A percentile compares a stretch with the other conserved stretches of the same genome.
phyloP scores from a whole-genome alignment of 2,888 invertebrate species.

The Petrolisthes cinctipes region DNA sequence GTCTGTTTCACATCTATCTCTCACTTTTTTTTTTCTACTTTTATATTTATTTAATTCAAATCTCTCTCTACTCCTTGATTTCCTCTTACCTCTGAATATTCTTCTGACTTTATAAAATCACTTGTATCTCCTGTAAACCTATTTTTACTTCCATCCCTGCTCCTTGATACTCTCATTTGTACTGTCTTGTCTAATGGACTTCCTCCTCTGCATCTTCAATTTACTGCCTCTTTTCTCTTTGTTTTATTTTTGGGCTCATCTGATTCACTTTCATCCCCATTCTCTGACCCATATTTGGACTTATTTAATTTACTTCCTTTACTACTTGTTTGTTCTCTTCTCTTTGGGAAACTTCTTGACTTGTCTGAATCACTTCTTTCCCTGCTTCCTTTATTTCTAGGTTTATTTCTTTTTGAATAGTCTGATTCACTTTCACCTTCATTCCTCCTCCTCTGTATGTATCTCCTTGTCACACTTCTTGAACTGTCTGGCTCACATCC shows the following conservation, averaged over 20 bases:
- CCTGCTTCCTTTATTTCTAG: slow-evolving; percentile 5
- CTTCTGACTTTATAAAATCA: not conserved
- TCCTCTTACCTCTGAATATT: not conserved
- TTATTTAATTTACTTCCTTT: not conserved
- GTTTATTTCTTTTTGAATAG: not conserved
- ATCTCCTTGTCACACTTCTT: not conserved
- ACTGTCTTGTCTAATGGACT: not conserved
- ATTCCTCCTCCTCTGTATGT: not conserved
- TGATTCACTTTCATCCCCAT: not conserved
- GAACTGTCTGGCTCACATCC: not conserved
- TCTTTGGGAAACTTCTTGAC: slow-evolving; percentile 6
- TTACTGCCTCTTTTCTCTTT: not conserved
- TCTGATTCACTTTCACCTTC: not conserved
- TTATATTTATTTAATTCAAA: not conserved
- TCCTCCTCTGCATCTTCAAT: not conserved
- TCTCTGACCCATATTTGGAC: not conserved
- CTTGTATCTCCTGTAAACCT: not conserved
- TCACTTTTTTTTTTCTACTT: not conserved
- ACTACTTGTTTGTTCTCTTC: not conserved
- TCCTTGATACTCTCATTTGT: not conserved
- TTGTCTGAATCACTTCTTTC: not conserved
- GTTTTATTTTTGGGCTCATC: not conserved
- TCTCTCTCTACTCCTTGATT: slow-evolving; percentile 16
- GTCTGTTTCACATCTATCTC: not conserved
- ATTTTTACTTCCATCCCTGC: not conserved